Evolutionary conservation across 2,888 invertebrate species (phyloP).

Genomic region (Caenorhabditis sinica): DNA sequence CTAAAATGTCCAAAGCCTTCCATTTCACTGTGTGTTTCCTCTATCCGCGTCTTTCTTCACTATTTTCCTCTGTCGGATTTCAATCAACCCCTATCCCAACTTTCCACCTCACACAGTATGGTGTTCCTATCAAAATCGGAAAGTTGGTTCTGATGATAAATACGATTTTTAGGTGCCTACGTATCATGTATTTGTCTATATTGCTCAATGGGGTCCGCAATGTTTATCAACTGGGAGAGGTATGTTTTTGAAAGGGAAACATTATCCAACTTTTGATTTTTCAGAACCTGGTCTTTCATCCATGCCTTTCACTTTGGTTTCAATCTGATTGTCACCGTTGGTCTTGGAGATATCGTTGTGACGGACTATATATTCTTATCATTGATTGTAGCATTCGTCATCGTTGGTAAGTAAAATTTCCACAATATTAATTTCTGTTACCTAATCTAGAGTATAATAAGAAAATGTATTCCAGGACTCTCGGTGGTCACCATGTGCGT

Average conservation of each 20-base stretch:
- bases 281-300: slow-evolving; percentile 82
- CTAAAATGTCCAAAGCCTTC: slow-evolving; percentile 11
- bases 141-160: neutral
- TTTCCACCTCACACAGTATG: slow-evolving; percentile 59
- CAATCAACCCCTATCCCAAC: slow-evolving; percentile 26
- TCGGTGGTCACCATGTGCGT: slow-evolving; percentile 84
- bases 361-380: slow-evolving; percentile 82
- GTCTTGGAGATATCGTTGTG: slow-evolving; percentile 83
- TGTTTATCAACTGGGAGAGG: slow-evolving; percentile 84
- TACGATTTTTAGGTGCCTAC: slow-evolving; percentile 79
- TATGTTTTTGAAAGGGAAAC: neutral
- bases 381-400: slow-evolving; percentile 84
- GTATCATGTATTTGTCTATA: slow-evolving; percentile 83
- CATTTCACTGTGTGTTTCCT: slow-evolving; percentile 55
- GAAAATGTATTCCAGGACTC: no score
- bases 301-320: slow-evolving; percentile 84
- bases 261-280: slow-evolving; percentile 2
- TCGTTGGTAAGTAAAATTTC: slow-evolving; percentile 79
- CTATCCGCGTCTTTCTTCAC: slow-evolving; percentile 41
- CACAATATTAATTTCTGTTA: slow-evolving; percentile 32
- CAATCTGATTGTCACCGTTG: slow-evolving; percentile 84
- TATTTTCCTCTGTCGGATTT: slow-evolving; percentile 49
- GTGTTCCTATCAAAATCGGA: slow-evolving; percentile 46
- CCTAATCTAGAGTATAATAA: no score
- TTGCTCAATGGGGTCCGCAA: slow-evolving; percentile 83